These are phyloP conservation scores for Antitype chi DNA, from an alignment of 2,888 invertebrate genomes.

Conservation along the genomic window DNA sequence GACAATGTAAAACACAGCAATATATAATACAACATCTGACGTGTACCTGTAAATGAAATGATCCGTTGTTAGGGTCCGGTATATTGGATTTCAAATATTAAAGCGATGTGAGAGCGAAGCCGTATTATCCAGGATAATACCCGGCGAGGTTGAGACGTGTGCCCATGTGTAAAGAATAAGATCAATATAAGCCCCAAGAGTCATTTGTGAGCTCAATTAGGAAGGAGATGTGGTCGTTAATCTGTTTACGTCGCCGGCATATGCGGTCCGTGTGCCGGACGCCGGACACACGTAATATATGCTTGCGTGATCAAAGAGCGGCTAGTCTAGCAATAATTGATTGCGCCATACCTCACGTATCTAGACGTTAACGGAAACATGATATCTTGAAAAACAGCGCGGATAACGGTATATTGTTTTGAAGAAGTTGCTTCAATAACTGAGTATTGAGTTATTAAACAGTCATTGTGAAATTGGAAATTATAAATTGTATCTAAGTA, in stretches of 20 bases:
- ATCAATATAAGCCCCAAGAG: slow-evolving; percentile 51
- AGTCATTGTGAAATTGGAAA: neutral
- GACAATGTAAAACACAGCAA: slow-evolving; percentile 18
- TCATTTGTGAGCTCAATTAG: slow-evolving; percentile 42
- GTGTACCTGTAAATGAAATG: slow-evolving; percentile 55
- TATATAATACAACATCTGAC: slow-evolving; percentile 6
- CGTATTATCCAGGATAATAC: slow-evolving; percentile 58
- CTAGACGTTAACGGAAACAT: neutral
- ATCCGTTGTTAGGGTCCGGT: slow-evolving; percentile 25
- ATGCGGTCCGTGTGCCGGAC: neutral
- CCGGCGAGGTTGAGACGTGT: slow-evolving; percentile 11
- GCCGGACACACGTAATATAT: neutral
- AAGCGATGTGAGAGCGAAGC: slow-evolving; percentile 24
- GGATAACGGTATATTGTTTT: neutral
- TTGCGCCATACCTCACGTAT: neutral
- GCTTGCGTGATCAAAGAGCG: slow-evolving; percentile 1
- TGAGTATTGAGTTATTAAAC: neutral
- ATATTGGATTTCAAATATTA: slow-evolving; percentile 50
- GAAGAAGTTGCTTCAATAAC: neutral
- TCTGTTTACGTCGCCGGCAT: slow-evolving; percentile 46
- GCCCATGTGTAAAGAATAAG: slow-evolving; percentile 54
- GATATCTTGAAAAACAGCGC: neutral
- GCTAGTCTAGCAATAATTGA: slow-evolving; percentile 16
- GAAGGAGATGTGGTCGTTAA: slow-evolving; percentile 43
- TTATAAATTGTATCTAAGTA: neutral